A percentile compares a stretch with the other conserved stretches of the same genome.
These are phyloP conservation scores for Oreochromis tanganicae DNA, from an alignment of 2,113 vertebrate species.

Conservation along the genomic window DNA sequence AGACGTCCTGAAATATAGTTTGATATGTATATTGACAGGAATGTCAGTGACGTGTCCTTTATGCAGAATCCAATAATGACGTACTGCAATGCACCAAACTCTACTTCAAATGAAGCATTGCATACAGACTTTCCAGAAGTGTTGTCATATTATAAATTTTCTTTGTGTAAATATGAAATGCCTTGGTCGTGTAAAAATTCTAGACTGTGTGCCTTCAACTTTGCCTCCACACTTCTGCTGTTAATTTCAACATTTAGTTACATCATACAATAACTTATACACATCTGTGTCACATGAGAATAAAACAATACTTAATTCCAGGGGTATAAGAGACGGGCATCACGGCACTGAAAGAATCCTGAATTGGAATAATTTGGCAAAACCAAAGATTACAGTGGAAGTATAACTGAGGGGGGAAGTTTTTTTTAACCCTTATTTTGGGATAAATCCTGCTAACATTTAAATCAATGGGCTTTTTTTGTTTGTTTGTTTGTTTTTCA, in stretches of 20 bases:
- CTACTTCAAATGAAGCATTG: constrained; percentile 4
- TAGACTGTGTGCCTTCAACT: neutral
- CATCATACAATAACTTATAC: neutral
- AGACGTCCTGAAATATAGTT: neutral
- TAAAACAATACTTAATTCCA: neutral
- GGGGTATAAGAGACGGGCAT: neutral
- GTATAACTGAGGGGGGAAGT: neutral
- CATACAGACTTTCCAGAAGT: neutral
- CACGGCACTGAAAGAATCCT: neutral
- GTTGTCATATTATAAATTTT: neutral
- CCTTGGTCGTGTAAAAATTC: neutral
- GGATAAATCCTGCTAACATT: neutral
- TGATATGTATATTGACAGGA: neutral
- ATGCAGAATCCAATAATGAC: constrained; percentile 15
- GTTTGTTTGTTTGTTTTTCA: too few relatives aligned
- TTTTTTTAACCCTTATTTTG: neutral
- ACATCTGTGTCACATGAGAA: neutral
- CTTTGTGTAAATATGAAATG: constrained; percentile 5
- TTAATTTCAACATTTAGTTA: neutral
- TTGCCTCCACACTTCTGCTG: neutral
- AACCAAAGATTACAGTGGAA: neutral
- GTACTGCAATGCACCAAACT: constrained; percentile 2
- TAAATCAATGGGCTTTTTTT: neutral
- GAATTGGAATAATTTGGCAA: neutral
- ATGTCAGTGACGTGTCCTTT: constrained; percentile 11